These are phyloP conservation scores for Falco cherrug DNA, from an alignment of 2,797 vertebrate genomes.

Conservation along the genomic window DNA sequence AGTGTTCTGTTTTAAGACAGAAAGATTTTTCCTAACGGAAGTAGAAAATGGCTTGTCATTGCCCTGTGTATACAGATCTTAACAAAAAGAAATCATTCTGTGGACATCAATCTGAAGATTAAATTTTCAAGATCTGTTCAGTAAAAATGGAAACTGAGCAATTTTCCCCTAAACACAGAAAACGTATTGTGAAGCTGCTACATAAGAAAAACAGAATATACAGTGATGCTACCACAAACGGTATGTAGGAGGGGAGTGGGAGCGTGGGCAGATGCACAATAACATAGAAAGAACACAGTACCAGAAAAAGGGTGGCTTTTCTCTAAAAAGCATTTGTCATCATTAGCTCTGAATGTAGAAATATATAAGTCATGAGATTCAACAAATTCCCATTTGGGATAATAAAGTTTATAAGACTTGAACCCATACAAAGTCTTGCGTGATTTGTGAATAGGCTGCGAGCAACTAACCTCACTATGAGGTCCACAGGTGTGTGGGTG, in stretches of 20 bases:
- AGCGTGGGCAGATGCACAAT: conserved; percentile 55
- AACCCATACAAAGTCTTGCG: not conserved
- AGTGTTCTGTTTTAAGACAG: conserved; percentile 5
- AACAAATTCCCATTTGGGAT: not conserved
- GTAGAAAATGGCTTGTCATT: not conserved
- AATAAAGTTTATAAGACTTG: not conserved
- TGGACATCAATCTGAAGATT: conserved; percentile 13
- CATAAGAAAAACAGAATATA: not conserved
- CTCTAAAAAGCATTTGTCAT: conserved; percentile 27
- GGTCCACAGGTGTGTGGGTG: not conserved
- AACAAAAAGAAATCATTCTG: conserved; percentile 35
- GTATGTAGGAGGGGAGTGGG: conserved; percentile 54
- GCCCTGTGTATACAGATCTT: not conserved
- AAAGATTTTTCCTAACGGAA: not conserved
- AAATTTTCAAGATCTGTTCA: not conserved
- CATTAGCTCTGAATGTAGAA: not conserved
- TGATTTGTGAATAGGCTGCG: too few relatives aligned
- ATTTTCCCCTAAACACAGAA: not conserved
- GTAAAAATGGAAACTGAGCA: conserved; percentile 44
- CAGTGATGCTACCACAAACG: not conserved
- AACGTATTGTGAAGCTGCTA: not conserved
- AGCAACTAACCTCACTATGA: fast-evolving
- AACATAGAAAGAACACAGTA: conserved; percentile 29
- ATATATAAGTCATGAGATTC: not conserved
- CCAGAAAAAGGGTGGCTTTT: conserved; percentile 15